Evolutionary conservation across 2,797 vertebrate genomes (phyloP).

Genomic region (Tangara arthus): DNA sequence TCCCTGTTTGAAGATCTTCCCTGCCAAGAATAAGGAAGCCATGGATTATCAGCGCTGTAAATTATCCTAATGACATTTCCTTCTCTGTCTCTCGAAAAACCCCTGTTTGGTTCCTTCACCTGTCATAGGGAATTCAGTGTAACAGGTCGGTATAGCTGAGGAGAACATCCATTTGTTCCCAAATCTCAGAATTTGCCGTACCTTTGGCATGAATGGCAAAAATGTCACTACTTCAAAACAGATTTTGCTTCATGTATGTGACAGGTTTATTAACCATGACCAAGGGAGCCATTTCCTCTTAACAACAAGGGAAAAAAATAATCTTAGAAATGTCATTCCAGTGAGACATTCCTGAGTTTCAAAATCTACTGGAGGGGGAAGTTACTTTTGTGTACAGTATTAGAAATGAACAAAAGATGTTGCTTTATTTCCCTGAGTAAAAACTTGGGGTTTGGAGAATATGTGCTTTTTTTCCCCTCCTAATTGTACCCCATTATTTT

Average conservation of each 20-base stretch:
- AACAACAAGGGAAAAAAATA: background rate
- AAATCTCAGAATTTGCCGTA: background rate
- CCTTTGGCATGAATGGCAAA: fast-evolving
- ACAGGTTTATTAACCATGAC: background rate
- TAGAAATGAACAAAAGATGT: background rate
- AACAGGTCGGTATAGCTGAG: background rate
- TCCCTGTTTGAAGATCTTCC: background rate
- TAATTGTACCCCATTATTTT: background rate
- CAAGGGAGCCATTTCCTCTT: background rate
- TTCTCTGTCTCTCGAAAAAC: background rate
- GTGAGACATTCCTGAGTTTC: background rate
- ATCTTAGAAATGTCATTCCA: background rate
- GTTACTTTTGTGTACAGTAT: background rate
- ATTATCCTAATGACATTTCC: background rate
- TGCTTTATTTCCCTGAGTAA: background rate
- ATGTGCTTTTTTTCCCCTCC: background rate
- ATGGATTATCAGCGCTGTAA: background rate
- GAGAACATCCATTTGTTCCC: fast-evolving
- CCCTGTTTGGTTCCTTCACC: background rate
- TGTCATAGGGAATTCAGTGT: background rate
- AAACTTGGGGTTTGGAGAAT: background rate
- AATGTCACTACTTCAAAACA: background rate
- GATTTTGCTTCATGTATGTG: background rate
- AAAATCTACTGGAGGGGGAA: background rate
- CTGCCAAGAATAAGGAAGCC: background rate